Percentiles rank a stretch among this genome's conserved stretches.
Conservation (phyloP, 1,140 invertebrate genomes). For the Zaprionus ornatus region DNA sequence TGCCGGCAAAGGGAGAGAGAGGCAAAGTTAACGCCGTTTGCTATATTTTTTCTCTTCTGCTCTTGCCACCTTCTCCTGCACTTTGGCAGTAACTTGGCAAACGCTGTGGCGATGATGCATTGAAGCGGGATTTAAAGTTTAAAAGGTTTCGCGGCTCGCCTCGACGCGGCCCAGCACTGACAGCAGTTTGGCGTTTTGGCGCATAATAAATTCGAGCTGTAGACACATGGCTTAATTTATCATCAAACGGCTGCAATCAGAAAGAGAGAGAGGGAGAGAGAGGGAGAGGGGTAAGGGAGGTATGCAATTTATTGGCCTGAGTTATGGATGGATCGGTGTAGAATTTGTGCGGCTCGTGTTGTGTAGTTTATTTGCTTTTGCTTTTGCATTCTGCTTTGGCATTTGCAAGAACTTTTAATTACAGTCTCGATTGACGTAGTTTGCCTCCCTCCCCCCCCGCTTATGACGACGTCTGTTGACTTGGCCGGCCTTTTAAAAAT, state of each 20-base stretch:
- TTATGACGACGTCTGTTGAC: not conserved
- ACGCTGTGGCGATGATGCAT: conserved; percentile 71
- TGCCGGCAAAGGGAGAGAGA: conserved; percentile 28
- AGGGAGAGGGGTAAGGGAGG: conserved; percentile 45
- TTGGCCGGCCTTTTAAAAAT: conserved; percentile 51
- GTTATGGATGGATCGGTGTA: conserved; percentile 55
- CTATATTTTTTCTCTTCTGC: not conserved
- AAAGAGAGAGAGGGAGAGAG: conserved; percentile 55
- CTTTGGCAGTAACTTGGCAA: conserved; percentile 60
- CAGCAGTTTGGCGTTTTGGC: conserved; percentile 80
- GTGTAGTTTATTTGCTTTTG: conserved; percentile 45
- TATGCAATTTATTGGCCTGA: conserved; percentile 70
- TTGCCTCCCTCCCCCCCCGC: too few species aligned
- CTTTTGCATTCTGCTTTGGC: conserved; percentile 23
- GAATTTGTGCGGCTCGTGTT: conserved; percentile 34
- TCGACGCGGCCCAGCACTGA: conserved; percentile 47
- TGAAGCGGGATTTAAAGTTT: conserved; percentile 80
- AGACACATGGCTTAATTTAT: conserved; percentile 80
- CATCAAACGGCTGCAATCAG: conserved; percentile 75
- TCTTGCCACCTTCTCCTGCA: conserved; percentile 1
- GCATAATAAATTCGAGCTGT: conserved; percentile 79
- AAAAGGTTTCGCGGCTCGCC: conserved; percentile 73
- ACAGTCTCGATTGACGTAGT: conserved; percentile 25
- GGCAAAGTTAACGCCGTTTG: conserved; percentile 55
- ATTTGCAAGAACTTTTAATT: conserved; percentile 57